Evolutionary conservation across 2,888 invertebrate species (phyloP), one percentile per base, ranked within the genome.

Genomic region (Odiellus spinosus): DNA sequence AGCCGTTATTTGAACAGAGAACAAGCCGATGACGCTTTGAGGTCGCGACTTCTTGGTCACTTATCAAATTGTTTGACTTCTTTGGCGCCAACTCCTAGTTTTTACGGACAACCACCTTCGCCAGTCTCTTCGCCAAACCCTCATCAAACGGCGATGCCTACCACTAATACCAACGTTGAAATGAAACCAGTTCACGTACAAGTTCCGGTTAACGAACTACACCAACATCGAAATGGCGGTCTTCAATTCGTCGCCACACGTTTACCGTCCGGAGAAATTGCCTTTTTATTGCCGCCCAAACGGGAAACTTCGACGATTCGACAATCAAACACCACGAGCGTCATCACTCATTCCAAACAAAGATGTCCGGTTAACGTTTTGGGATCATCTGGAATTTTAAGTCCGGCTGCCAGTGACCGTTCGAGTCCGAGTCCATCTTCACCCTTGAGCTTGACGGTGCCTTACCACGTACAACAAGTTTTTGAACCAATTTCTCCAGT

Each of bases 251-350:
- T 85, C 59, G 80, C 72, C 54, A 80, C 71, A 53, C 73, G 73
- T 56, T 70, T 71, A 61, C 80, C 71, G 19, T 85, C 84, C 60
- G 85, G 85, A 0, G 83, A 82, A 64, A 78, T 85, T 53, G 84
- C 85, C 0, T 67, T 78, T 15, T 68, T 85, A 15, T 78, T 86
- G 1, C 78, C 78, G 3, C 48, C 51, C 3, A 47, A 52, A 12
- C 48, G 48, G 2, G 42, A 46, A 11, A 48, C 49, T 1, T 49
- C 51, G 26, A 52, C 50, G 34, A 50, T 47, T 42, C 50, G 47
- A 3, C 46, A 46, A 41, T 47, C 46, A n/a, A 52, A 53, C 20
- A 51, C 51, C 14, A 47, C 52, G 3, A 46, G 48, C 2, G 44
- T 43, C 40, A 45, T 46, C 42, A 42, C 44, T 2, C 38, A 47